These are phyloP conservation scores for Umimayanthus kanabou DNA, from an alignment of 92 coral and sea anemone genomes.

Conservation along the genomic window DNA sequence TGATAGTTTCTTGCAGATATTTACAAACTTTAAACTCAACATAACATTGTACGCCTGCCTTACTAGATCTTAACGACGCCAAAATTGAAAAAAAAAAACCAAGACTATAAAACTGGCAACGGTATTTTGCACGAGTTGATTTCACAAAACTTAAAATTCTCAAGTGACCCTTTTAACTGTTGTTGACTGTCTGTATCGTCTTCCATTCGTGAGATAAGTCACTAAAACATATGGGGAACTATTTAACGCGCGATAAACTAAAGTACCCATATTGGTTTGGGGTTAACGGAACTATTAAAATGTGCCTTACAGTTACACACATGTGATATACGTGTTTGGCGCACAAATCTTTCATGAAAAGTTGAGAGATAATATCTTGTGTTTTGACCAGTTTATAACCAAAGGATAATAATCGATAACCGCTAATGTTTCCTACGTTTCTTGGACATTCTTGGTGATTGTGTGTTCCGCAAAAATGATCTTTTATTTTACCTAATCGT, in stretches of 20 bases:
- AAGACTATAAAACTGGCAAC: background rate
- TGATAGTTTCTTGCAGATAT: background rate
- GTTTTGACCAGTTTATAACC: conserved; percentile 2
- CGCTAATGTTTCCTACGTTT: too few relatives aligned
- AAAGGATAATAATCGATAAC: background rate
- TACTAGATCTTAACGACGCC: background rate
- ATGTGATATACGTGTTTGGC: background rate
- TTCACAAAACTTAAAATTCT: conserved; percentile 9
- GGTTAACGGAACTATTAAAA: background rate
- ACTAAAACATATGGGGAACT: background rate
- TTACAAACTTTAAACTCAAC: background rate
- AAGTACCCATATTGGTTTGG: background rate
- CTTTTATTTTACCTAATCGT: background rate
- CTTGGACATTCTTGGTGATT: background rate
- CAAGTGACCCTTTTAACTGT: conserved; percentile 6
- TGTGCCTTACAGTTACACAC: background rate
- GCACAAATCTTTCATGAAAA: background rate
- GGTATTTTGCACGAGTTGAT: background rate
- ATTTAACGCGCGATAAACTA: background rate
- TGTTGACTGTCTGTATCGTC: background rate
- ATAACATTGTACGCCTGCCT: background rate
- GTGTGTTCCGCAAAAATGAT: background rate
- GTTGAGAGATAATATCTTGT: conserved; percentile 1
- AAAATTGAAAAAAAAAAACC: background rate
- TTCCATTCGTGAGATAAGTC: background rate